Base-by-base conservation (phyloP, 2,113 vertebrate genomes). In the Aspidoscelis tigris region DNA sequence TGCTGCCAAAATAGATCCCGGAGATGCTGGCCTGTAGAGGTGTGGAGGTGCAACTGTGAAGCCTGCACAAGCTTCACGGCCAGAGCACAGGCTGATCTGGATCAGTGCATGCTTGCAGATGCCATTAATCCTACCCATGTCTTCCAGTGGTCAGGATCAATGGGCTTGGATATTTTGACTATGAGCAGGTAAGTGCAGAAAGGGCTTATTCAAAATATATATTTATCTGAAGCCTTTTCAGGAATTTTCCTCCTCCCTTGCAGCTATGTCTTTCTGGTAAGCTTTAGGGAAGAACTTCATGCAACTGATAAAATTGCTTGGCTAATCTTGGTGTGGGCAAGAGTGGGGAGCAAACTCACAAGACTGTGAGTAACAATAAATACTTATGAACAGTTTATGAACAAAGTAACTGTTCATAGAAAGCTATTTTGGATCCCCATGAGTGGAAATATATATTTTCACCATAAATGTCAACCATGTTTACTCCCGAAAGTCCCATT, bases 311-410 rank as follows among this genome's bases (percentile, higher is more conserved):
- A 41, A 79, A 72, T 24, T 64, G 41, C 41, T 44, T 64, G 41
- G 39, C 44, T 44, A 71, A 39, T 41, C 20, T 4, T 61, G 3
- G 58, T 4, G 58, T 18, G 18, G 18, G 58, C 12, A 61, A 16
- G 58, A 61, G 14, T 61, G 12, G n/a, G 4, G 9, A 26, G 16
- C 26, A 69, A 5, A n/a, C 55, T 61, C 50, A 47, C 22, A 53
- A 64, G 55, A 22, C 24, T 44, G 68, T 84, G 66, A 78, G 24
- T 78, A 70, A 61, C 22, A 70, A 78, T 84, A 16, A 70, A 70
- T 44, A 71, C 69, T 58, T 82, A n/a, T 71, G 20, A 77, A 72
- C n/a, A 65, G 41, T 50, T 64, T 82, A 72, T 50, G n/a, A 86
- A 78, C 41, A 82, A 77, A 70, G 74, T 50, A 65, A 77, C 55